Conservation (phyloP, 1,140 invertebrate species). For the Neodiprion pinetum region DNA sequence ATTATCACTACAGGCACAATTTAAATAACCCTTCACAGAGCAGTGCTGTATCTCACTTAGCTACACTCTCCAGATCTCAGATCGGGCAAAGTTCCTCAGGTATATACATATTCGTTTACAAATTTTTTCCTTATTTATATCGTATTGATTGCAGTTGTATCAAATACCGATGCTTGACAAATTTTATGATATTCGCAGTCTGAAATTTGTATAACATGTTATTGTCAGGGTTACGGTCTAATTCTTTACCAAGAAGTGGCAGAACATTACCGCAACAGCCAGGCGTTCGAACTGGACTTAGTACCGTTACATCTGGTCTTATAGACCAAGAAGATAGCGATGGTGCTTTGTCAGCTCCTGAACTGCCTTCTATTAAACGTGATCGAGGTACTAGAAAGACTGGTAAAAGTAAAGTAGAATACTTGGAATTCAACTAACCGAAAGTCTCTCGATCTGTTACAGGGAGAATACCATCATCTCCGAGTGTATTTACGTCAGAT, state of each 20-base stretch:
- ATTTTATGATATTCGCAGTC: no score
- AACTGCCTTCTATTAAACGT: constrained; percentile 74
- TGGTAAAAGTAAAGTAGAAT: background rate
- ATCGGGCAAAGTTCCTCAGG: constrained; percentile 58
- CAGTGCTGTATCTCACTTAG: constrained; percentile 56
- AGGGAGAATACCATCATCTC: constrained; percentile 71
- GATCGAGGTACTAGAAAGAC: constrained; percentile 63
- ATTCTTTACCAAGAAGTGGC: constrained; percentile 62
- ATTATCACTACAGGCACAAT: constrained; percentile 76
- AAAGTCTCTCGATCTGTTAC: constrained; percentile 20
- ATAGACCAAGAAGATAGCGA: constrained; percentile 80
- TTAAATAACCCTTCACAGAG: constrained; percentile 53
- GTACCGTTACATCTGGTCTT: constrained; percentile 62
- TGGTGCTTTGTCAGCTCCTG: constrained; percentile 82
- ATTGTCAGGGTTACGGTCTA: constrained; percentile 55
- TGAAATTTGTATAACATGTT: constrained; percentile 9
- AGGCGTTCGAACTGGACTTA: constrained; percentile 54
- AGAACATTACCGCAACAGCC: constrained; percentile 59
- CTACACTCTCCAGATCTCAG: constrained; percentile 57
- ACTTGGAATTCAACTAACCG: constrained; percentile 11
- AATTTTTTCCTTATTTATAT: background rate
- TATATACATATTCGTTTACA: constrained; percentile 19
- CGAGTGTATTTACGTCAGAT: constrained; percentile 86
- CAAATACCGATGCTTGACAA: background rate
- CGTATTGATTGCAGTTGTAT: background rate